Evolutionary conservation across 2,888 invertebrate genomes (phyloP).

Genomic region (Drosophila birchii): DNA sequence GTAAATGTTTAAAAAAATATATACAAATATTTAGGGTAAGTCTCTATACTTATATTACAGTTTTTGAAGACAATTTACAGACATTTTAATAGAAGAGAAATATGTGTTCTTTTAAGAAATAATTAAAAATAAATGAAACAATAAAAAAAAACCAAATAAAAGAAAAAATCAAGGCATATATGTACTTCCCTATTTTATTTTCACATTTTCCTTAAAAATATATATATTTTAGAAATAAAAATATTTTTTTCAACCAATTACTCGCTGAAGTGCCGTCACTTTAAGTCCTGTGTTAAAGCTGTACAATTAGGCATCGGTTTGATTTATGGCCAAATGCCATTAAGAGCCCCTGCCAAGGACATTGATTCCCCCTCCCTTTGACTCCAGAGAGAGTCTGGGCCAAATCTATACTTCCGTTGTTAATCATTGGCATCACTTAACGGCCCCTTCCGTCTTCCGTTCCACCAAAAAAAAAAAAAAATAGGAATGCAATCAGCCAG

Average conservation of each 20-base stretch:
- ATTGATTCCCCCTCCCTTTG: slow-evolving; percentile 72
- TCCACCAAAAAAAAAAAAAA: background rate
- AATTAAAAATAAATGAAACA: too few relatives aligned
- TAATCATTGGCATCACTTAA: slow-evolving; percentile 84
- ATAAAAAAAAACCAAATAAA: too few relatives aligned
- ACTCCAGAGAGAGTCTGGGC: slow-evolving; percentile 25
- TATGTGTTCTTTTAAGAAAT: too few relatives aligned
- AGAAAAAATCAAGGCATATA: too few relatives aligned
- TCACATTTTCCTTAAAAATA: too few relatives aligned
- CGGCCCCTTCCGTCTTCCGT: slow-evolving; percentile 79
- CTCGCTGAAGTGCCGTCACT: background rate
- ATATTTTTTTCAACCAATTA: background rate
- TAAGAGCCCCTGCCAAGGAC: slow-evolving; percentile 59
- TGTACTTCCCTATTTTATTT: too few relatives aligned
- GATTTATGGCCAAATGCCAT: slow-evolving; percentile 77
- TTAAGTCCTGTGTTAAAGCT: slow-evolving; percentile 14
- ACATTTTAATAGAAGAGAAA: too few relatives aligned
- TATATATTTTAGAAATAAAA: background rate
- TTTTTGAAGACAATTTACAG: too few relatives aligned
- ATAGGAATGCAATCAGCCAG: slow-evolving; percentile 13
- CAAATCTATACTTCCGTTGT: slow-evolving; percentile 84
- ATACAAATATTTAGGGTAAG: background rate
- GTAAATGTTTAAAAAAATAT: background rate
- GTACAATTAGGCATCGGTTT: slow-evolving; percentile 57
- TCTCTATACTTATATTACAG: too few relatives aligned